phyloP scores from a whole-genome alignment of 2,888 invertebrate species.

The Plagodis dolabraria region DNA sequence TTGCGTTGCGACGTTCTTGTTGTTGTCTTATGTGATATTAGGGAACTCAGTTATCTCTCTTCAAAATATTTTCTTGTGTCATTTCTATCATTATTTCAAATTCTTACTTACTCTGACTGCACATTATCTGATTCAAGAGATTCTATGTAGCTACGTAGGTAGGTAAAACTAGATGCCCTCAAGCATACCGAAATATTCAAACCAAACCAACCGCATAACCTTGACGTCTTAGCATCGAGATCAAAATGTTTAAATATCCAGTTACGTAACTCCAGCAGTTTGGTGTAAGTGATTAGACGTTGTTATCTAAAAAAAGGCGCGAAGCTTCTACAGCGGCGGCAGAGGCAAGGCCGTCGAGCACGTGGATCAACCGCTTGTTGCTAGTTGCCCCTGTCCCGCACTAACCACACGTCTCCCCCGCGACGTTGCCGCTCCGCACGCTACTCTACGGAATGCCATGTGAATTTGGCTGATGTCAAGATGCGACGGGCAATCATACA shows the following conservation, averaged over 20 bases:
- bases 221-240: slow-evolving; percentile 8
- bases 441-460: slow-evolving; percentile 51
- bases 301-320: slow-evolving; percentile 77
- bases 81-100: too few species aligned
- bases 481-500: slow-evolving; percentile 47
- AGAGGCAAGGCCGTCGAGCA: slow-evolving; percentile 79
- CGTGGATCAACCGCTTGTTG: slow-evolving; percentile 80
- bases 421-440: slow-evolving; percentile 74
- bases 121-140: too few species aligned
- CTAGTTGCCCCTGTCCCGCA: slow-evolving; percentile 57
- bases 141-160: too few species aligned
- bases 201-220: slow-evolving; percentile 6
- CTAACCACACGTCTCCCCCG: slow-evolving; percentile 43
- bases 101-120: too few species aligned
- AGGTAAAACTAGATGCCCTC: not conserved
- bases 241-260: slow-evolving; percentile 14
- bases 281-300: slow-evolving; percentile 57
- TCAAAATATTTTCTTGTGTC: too few species aligned
- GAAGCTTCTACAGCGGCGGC: slow-evolving; percentile 65
- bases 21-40: too few species aligned
- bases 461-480: slow-evolving; percentile 62
- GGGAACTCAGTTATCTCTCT: too few species aligned
- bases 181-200: not conserved
- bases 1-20: too few species aligned
- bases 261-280: slow-evolving; percentile 50